Evolutionary conservation across 2,113 vertebrate genomes (phyloP), one percentile per base, ranked within the genome.

Genomic region (Dromiciops gliroides): DNA sequence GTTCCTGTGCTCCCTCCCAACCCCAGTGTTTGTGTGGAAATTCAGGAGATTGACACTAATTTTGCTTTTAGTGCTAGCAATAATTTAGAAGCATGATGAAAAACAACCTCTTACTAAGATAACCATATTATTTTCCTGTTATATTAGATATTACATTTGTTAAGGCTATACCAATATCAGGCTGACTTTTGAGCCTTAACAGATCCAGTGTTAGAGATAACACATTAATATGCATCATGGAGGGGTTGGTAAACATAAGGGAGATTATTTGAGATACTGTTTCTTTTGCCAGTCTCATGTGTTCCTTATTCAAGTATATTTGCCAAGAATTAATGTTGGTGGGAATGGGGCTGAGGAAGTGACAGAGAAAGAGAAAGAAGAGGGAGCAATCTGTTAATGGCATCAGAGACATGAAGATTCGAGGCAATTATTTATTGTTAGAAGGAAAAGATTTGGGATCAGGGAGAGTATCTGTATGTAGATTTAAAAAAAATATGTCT

Each of bases 141-240:
- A 0, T 28, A 49, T 2, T 26, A 14, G 44, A 50, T 1, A 19
- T 8, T 56, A 48, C 24, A 0, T n/a, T 89, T 90, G 8, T 83
- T 48, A 56, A 93, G 50, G 47, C 8, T 10, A 19, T 0, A 0
- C 51, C 2, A 6, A 2, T 50, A 2, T 47, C 23, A 7, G 0
- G 2, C 16, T 23, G 23, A 48, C 3, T 3, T 14, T 50, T 56
- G 2, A 25, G 28, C 14, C 0, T 47, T 47, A 37, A 93, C 12
- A 47, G 8, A 0, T 31, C 44, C 10, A 75, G 16, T 11, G 0
- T 16, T 5, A 0, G 9, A n/a, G n/a, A 11, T 22, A 4, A 25
- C 26, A 0, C 28, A 6, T 3, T 26, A 22, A 51, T 37, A 5
- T 7, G 49, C 37, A 44, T 83, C 23, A 53, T 26, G 3, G 9